A percentile compares a stretch with the other conserved stretches of the same genome.
These are phyloP conservation scores for Zaprionus davidi DNA, from an alignment of 1,140 invertebrate genomes.

Conservation along the genomic window DNA sequence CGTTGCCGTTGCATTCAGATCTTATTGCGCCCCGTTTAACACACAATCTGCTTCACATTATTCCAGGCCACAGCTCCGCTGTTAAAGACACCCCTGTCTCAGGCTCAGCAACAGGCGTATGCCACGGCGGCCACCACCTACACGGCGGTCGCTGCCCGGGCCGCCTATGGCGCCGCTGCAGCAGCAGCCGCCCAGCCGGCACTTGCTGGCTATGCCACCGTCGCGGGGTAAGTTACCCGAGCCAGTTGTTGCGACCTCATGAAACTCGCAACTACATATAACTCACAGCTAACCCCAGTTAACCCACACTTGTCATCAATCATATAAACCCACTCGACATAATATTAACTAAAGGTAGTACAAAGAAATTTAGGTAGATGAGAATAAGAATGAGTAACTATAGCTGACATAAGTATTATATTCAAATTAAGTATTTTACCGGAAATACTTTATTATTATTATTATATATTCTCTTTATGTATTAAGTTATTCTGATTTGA, in stretches of 20 bases:
- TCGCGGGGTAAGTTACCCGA: slow-evolving; percentile 82
- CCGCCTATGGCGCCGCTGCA: slow-evolving; percentile 92
- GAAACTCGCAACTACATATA: slow-evolving; percentile 1
- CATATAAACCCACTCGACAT: neutral
- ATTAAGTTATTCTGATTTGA: neutral
- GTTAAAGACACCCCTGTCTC: slow-evolving; percentile 88
- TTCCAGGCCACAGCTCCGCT: slow-evolving; percentile 89
- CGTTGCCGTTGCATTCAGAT: slow-evolving; percentile 36
- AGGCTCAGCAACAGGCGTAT: slow-evolving; percentile 88
- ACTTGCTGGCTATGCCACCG: slow-evolving; percentile 88
- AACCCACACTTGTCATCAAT: neutral
- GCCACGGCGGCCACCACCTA: slow-evolving; percentile 90
- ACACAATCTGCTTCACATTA: slow-evolving; percentile 82
- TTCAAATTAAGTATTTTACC: neutral
- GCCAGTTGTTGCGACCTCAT: neutral
- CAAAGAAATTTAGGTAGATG: neutral
- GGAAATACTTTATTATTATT: neutral
- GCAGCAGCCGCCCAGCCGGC: slow-evolving; percentile 91
- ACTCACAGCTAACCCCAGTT: slow-evolving; percentile 10
- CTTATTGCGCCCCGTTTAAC: slow-evolving; percentile 61
- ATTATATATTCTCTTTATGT: neutral
- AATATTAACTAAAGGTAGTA: slow-evolving; percentile 13
- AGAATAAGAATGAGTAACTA: neutral
- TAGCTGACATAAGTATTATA: neutral
- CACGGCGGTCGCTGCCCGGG: slow-evolving; percentile 92